Conservation (phyloP, 2,888 invertebrate genomes). For the Luperina nickerlii region DNA sequence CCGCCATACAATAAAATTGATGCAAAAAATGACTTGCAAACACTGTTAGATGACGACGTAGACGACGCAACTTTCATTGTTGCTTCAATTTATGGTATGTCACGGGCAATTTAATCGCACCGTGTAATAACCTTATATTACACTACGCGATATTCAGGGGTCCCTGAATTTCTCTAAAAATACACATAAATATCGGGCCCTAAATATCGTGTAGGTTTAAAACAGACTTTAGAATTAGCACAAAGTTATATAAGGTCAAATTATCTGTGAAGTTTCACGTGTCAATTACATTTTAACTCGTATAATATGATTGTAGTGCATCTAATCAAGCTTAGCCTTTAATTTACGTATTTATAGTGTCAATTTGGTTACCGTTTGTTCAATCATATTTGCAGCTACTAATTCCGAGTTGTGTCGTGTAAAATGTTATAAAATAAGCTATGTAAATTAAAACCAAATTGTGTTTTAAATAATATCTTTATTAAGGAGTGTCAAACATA, state of each 20-base stretch:
- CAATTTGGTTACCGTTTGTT: not conserved
- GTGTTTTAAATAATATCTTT: constrained; percentile 25
- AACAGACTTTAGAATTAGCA: not conserved
- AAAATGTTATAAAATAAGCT: not conserved
- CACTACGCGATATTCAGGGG: not conserved
- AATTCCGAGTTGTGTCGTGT: not conserved
- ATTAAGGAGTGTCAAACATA: constrained; percentile 16
- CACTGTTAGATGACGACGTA: not conserved
- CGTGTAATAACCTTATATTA: not conserved
- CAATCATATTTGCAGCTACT: no score
- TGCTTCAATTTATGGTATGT: not conserved
- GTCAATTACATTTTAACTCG: not conserved
- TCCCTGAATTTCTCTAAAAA: not conserved
- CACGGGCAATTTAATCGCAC: not conserved
- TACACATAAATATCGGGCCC: no score
- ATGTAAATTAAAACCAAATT: constrained; percentile 1
- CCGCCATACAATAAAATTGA: not conserved
- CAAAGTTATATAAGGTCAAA: not conserved
- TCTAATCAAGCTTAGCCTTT: not conserved
- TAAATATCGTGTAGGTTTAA: not conserved
- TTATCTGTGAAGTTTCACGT: not conserved
- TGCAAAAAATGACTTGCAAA: not conserved
- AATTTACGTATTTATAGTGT: not conserved
- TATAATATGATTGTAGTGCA: not conserved
- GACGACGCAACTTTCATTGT: not conserved